phyloP scores from a whole-genome alignment of 2,888 invertebrate species.

The Arctia plantaginis region DNA sequence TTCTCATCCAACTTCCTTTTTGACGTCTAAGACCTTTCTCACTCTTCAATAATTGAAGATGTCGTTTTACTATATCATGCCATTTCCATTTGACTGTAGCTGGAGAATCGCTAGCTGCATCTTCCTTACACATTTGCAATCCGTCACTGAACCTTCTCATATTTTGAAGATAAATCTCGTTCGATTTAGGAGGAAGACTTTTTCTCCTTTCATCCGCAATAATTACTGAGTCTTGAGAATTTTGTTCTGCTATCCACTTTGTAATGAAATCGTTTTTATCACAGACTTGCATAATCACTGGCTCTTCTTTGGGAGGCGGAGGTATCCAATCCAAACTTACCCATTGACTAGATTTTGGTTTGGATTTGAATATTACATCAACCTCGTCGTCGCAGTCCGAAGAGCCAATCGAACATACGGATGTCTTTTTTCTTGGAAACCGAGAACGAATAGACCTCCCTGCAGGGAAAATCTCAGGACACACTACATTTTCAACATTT shows the following conservation, averaged over 20 bases:
- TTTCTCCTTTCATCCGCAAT: slow-evolving; percentile 81
- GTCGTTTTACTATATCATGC: slow-evolving; percentile 84
- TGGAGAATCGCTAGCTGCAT: slow-evolving; percentile 83
- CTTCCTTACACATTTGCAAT: slow-evolving; percentile 84
- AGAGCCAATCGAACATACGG: slow-evolving; percentile 84
- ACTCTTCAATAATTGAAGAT: slow-evolving; percentile 79
- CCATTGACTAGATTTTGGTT: slow-evolving; percentile 87
- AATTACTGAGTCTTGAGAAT: slow-evolving; percentile 77
- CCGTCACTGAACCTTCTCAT: slow-evolving; percentile 84
- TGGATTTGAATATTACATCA: slow-evolving; percentile 86
- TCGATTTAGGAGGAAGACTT: slow-evolving; percentile 84
- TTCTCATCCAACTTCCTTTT: slow-evolving; percentile 82
- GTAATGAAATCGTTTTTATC: slow-evolving; percentile 86
- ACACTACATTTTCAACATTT: slow-evolving; percentile 63
- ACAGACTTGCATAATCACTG: slow-evolving; percentile 83
- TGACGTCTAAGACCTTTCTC: slow-evolving; percentile 82
- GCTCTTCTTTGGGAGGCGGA: slow-evolving; percentile 82
- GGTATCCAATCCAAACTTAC: slow-evolving; percentile 86
- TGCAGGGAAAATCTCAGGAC: slow-evolving; percentile 71
- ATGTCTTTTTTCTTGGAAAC: slow-evolving; percentile 82
- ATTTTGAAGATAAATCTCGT: slow-evolving; percentile 82
- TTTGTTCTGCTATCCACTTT: slow-evolving; percentile 85
- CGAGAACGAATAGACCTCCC: slow-evolving; percentile 77
- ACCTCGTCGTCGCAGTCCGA: slow-evolving; percentile 85
- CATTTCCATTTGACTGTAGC: slow-evolving; percentile 84